A percentile compares a stretch with the other conserved stretches of the same genome.
phyloP scores from a whole-genome alignment of 2,113 vertebrate genomes.

The Toxotes chatareus region DNA sequence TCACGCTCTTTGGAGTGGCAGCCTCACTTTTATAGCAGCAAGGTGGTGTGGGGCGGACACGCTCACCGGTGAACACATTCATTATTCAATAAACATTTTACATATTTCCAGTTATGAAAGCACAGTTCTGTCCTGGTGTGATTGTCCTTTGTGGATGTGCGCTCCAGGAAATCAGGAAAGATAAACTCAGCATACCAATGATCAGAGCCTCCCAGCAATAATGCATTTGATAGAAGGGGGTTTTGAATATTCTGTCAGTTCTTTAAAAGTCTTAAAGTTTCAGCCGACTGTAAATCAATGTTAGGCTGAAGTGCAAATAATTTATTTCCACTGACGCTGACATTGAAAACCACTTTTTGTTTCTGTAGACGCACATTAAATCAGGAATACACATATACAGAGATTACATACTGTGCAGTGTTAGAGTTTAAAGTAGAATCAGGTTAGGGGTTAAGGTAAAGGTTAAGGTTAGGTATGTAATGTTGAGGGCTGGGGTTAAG shows the following conservation, averaged over 20 bases:
- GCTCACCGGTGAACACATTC: constrained; percentile 43
- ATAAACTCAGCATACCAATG: constrained; percentile 46
- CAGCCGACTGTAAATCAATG: neutral
- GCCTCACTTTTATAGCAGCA: constrained; percentile 66
- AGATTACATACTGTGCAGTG: neutral
- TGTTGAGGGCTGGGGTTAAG: constrained; percentile 17
- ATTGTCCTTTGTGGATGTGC: constrained; percentile 45
- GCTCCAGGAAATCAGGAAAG: constrained; percentile 43
- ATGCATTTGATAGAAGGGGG: constrained; percentile 22
- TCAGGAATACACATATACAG: neutral
- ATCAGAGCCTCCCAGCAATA: constrained; percentile 48
- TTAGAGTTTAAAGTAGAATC: constrained; percentile 13
- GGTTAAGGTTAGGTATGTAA: constrained; percentile 37
- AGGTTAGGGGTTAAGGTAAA: constrained; percentile 26
- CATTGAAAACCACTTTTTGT: neutral
- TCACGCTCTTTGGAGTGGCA: constrained; percentile 65
- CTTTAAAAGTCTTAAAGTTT: constrained; percentile 37
- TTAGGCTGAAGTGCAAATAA: neutral
- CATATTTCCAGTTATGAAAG: constrained; percentile 68
- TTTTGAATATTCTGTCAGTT: constrained; percentile 34
- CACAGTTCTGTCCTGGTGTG: constrained; percentile 40
- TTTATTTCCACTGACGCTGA: constrained; percentile 1
- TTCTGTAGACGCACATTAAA: neutral
- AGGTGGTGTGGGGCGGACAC: constrained; percentile 35
- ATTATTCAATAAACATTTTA: constrained; percentile 76